Conservation (phyloP, 1,140 invertebrate genomes). For the Trichogramma pretiosum region DNA sequence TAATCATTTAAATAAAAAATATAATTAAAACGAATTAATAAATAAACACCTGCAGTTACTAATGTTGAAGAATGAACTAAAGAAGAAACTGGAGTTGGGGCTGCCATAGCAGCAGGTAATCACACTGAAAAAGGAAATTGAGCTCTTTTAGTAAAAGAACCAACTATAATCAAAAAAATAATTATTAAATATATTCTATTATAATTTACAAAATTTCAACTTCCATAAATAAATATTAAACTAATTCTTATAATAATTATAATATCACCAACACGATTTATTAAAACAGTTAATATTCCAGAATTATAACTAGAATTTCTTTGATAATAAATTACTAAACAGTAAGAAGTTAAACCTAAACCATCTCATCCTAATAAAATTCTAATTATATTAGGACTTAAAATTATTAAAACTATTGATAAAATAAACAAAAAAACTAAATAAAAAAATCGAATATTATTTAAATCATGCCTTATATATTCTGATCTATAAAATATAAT, state of each 20-base stretch:
- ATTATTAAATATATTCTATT: slow-evolving; percentile 38
- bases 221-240: slow-evolving; percentile 48
- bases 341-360: slow-evolving; percentile 57
- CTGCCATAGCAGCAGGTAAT: slow-evolving; percentile 59
- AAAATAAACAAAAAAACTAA: slow-evolving; percentile 56
- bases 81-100: slow-evolving; percentile 59
- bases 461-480: slow-evolving; percentile 49
- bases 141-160: slow-evolving; percentile 61
- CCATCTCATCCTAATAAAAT: slow-evolving; percentile 64
- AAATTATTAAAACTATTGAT: slow-evolving; percentile 60
- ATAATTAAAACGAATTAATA: slow-evolving; percentile 56
- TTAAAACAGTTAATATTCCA: slow-evolving; percentile 53
- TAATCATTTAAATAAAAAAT: slow-evolving; percentile 19
- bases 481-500: slow-evolving; percentile 52
- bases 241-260: slow-evolving; percentile 48
- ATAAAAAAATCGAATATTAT: slow-evolving; percentile 49
- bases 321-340: slow-evolving; percentile 58
- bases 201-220: slow-evolving; percentile 47
- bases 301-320: slow-evolving; percentile 52
- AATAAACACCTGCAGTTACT: slow-evolving; percentile 62
- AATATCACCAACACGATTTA: slow-evolving; percentile 55
- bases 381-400: slow-evolving; percentile 56
- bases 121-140: slow-evolving; percentile 65
- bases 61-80: slow-evolving; percentile 69
- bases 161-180: slow-evolving; percentile 44